Evolutionary conservation across 2,888 invertebrate species (phyloP).

Genomic region (Drosophila algonquin): DNA sequence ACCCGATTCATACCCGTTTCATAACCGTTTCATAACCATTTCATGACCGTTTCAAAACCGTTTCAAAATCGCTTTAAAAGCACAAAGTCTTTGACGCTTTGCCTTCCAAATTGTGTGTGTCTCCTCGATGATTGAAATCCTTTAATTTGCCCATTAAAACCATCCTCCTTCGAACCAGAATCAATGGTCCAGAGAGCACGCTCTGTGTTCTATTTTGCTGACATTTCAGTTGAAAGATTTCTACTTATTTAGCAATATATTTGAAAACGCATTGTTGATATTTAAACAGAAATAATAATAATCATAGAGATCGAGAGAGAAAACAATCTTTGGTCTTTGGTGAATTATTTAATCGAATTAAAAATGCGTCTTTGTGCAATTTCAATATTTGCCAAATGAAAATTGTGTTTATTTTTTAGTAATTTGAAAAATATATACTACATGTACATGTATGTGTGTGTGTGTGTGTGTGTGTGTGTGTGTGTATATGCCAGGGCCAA

Average conservation of each 20-base stretch:
- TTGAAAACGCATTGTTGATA: neutral
- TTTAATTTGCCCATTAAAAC: neutral
- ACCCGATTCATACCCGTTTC: too few species aligned
- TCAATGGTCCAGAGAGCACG: neutral
- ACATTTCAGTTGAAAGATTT: neutral
- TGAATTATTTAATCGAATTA: neutral
- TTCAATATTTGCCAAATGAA: neutral
- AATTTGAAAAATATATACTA: too few species aligned
- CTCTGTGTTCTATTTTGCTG: neutral
- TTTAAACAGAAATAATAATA: neutral
- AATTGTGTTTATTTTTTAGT: neutral
- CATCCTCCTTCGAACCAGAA: neutral
- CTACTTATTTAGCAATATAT: too few species aligned
- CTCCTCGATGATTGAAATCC: neutral
- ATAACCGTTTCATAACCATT: too few species aligned
- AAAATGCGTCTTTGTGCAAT: neutral
- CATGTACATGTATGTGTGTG: too few species aligned
- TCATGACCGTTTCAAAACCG: neutral
- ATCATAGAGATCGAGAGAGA: too few species aligned
- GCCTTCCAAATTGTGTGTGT: conserved; percentile 7
- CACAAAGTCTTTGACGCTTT: neutral
- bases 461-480: too few species aligned
- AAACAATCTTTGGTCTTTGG: neutral
- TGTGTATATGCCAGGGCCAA: conserved; percentile 14
- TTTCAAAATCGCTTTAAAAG: neutral